Conservation (phyloP, 2,113 vertebrate species). For the Cyanoramphus novaezelandiae region DNA sequence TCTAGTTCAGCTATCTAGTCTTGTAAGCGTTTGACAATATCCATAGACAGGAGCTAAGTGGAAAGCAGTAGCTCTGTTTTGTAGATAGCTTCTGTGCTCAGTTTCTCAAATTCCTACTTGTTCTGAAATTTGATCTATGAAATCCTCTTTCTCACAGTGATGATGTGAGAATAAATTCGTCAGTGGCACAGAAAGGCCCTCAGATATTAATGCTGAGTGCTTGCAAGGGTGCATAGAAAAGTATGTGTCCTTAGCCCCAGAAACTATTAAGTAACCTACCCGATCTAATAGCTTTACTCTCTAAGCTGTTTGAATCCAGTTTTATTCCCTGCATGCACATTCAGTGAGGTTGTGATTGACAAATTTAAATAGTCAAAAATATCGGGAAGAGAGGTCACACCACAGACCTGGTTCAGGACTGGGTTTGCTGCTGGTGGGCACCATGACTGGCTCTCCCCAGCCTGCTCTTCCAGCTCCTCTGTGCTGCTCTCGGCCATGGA, state of each 20-base stretch:
- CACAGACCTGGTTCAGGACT: not conserved
- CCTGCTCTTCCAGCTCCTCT: not conserved
- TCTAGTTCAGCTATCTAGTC: not conserved
- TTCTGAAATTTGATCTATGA: constrained; percentile 22
- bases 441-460: not conserved
- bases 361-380: not conserved
- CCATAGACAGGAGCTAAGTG: not conserved
- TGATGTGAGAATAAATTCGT: constrained; percentile 29
- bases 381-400: not conserved
- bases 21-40: not conserved
- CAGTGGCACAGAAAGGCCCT: constrained; percentile 13
- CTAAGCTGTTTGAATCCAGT: not conserved
- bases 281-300: not conserved
- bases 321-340: not conserved
- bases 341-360: not conserved
- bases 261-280: not conserved
- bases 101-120: constrained; percentile 5
- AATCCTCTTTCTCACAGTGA: constrained; percentile 12
- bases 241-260: not conserved
- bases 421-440: not conserved
- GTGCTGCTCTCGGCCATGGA: not conserved
- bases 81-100: not conserved
- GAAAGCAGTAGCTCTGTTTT: not conserved
- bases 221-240: not conserved
- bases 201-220: constrained; percentile 25